Base-by-base conservation (phyloP, 2,797 vertebrate species). In the Scarus forsteni region DNA sequence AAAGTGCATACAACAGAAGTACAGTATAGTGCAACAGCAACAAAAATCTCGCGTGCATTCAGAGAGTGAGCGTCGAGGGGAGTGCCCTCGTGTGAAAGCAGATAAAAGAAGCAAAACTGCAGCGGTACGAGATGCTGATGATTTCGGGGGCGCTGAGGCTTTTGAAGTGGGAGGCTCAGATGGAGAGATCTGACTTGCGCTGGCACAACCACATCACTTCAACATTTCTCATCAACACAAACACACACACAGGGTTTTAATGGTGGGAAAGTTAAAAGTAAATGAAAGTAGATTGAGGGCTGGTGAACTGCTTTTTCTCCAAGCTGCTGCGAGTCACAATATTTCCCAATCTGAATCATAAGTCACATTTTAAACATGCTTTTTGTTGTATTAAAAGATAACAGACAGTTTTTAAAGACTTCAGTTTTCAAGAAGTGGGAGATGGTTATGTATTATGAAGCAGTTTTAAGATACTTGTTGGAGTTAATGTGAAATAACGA, bases 151-250 rank as follows among this genome's bases (percentile, higher is more conserved):
- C 39, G 5, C 15, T 14, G 19, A 75, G 19, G 18, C 66, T 75
- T 81, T 64, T 78, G 73, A 80, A 75, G 73, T 62, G 8, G 0
- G 51, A 10, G 7, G 60, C 52, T 78, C 38, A n/a, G 52, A 75
- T 52, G 19, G 48, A 61, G 61, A 70, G 69, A 75, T 73, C 66
- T 54, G 73, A 73, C 58, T 45, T 10, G 12, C 5, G 18, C 70
- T 18, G 68, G 48, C 67, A 63, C 62, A 71, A 52, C 58, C 13
- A 34, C 56, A 66, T 58, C 65, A 60, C 56, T 65, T 66, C 46
- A 73, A 18, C 55, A 19, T 63, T 53, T 65, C 42, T 35, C 34
- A 76, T 61, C 66, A 77, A 35, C 67, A 40, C 18, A 53, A 11
- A 43, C 43, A 51, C 57, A 68, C 45, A 55, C 51, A 0, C 10